Evolutionary conservation across 1,140 invertebrate genomes (phyloP), one percentile per base, ranked within the genome.

Genomic region (Stenopsyche tienmushanensis): DNA sequence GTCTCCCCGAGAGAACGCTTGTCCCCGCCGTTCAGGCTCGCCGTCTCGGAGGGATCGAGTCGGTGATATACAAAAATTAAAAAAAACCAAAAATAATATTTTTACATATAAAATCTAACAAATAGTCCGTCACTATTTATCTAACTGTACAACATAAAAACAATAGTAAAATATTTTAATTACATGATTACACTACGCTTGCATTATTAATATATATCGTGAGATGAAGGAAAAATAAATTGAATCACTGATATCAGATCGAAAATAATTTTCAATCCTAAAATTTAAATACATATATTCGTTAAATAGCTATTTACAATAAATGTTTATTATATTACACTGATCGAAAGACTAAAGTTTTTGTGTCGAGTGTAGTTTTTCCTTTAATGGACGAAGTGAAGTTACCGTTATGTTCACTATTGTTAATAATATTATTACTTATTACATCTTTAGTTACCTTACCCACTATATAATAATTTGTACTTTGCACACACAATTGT

Each of bases 401-500:
- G 42, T 26, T 64, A 54, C 67, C 60, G 42, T 59, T 70, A 45
- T 58, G 24, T 13, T 25, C 24, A 29, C 39, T 15, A 60, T 60
- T 23, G 20, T 50, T 50, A 10, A 54, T 34, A 15, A 25, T 57
- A 57, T 41, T 57, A 57, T 65, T 62, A 67, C 57, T 60, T 66
- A 57, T 66, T 24, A 62, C 41, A 23, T 47, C 23, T 62, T 64
- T 65, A 65, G 26, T 59, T 59, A 57, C 15, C 13, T 60, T 70
- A 70, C 55, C 55, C 53, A 64, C 63, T 70, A 68, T 70, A 65
- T 60, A 62, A 65, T 70, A 70, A 70, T 70, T 70, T 70, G 69
- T 70, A 70, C 69, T 70, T 65, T 70, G 62, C 69, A 70, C 65
- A 70, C 62, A 49, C 65, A 62, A 50, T 50, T 50, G 67, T 62